Evolutionary conservation across 2,113 vertebrate genomes (phyloP).

Genomic region (Chaetodon trifascialis): DNA sequence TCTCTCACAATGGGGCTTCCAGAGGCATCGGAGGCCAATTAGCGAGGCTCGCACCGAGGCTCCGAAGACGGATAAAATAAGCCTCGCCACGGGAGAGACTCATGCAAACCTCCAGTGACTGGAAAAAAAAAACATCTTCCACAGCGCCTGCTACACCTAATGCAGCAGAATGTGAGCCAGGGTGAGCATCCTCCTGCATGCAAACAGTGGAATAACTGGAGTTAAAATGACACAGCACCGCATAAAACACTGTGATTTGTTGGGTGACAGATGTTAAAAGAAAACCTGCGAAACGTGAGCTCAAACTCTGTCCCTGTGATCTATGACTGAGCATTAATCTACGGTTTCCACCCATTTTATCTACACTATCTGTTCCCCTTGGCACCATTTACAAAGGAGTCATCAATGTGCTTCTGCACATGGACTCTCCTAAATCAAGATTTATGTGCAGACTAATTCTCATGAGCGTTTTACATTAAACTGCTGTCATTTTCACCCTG

Average conservation of each 20-base stretch:
- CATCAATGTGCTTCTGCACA: constrained; percentile 13
- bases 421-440: constrained; percentile 56
- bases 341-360: constrained; percentile 34
- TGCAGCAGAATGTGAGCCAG: background rate
- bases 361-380: constrained; percentile 18
- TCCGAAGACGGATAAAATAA: constrained; percentile 12
- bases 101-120: background rate
- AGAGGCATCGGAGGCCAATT: constrained; percentile 53
- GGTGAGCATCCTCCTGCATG: background rate
- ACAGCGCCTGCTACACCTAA: background rate
- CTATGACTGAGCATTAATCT: constrained; percentile 6
- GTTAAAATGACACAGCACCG: background rate
- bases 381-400: constrained; percentile 27
- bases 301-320: too few species aligned
- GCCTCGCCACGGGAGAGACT: background rate
- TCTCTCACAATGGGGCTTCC: constrained; percentile 62
- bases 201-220: constrained; percentile 5
- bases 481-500: constrained; percentile 43
- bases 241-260: background rate
- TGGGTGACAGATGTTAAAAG: background rate
- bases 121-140: background rate
- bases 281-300: background rate
- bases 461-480: constrained; percentile 44
- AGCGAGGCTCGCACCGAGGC: constrained; percentile 29
- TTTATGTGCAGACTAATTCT: constrained; percentile 54